phyloP scores from a whole-genome alignment of 2,113 vertebrate species.

The Python bivittatus region DNA sequence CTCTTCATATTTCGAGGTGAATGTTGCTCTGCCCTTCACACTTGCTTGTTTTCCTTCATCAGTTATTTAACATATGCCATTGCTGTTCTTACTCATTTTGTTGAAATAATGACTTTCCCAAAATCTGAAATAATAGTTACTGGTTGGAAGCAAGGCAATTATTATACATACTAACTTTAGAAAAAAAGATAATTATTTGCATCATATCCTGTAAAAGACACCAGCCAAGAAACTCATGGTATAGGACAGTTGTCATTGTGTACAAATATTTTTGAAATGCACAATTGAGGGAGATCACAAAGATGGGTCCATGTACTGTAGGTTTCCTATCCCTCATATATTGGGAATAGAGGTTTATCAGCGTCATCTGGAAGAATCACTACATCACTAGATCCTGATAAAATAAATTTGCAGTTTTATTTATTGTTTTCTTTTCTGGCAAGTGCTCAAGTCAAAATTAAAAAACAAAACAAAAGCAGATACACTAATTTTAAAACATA shows the following conservation, averaged over 20 bases:
- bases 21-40: neutral
- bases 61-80: neutral
- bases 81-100: neutral
- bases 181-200: neutral
- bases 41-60: neutral
- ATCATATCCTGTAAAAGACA: neutral
- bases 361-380: neutral
- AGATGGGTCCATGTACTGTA: neutral
- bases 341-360: neutral
- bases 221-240: neutral
- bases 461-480: neutral
- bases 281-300: neutral
- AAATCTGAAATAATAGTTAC: neutral
- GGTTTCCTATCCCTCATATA: neutral
- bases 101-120: neutral
- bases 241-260: neutral
- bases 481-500: neutral
- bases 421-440: neutral
- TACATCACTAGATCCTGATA: neutral
- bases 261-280: neutral
- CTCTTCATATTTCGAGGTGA: slow-evolving; percentile 29
- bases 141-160: neutral
- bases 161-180: neutral
- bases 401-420: neutral
- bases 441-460: neutral